phyloP scores from a whole-genome alignment of 2,797 vertebrate species.

The Sebastolobus altivelis region DNA sequence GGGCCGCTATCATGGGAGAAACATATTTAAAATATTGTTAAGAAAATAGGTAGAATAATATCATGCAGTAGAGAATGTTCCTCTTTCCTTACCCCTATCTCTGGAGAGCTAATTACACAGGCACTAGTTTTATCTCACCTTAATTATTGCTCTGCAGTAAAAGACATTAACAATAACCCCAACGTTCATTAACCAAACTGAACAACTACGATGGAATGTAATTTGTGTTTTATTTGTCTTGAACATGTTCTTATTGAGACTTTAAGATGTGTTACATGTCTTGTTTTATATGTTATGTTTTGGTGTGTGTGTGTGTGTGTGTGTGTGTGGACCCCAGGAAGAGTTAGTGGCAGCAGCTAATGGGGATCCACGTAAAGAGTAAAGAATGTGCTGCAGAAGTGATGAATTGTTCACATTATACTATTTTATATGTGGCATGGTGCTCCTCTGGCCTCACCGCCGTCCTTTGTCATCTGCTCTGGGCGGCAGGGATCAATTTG shows the following conservation, averaged over 20 bases:
- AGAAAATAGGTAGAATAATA: not conserved
- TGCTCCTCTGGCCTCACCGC: conserved; percentile 15
- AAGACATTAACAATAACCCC: not conserved
- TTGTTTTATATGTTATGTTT: not conserved
- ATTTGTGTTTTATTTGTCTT: not conserved
- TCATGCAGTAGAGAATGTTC: not conserved
- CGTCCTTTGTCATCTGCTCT: conserved; percentile 24
- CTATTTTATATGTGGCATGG: conserved; percentile 27
- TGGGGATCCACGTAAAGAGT: not conserved
- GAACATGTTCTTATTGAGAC: not conserved
- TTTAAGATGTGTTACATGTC: not conserved
- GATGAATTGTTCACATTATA: conserved; percentile 31
- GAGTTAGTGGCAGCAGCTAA: not conserved
- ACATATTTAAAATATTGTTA: not conserved
- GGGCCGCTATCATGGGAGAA: not conserved
- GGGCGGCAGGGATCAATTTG: conserved; percentile 41
- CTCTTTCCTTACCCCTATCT: not conserved
- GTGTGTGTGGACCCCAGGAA: not conserved
- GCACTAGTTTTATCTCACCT: not conserved
- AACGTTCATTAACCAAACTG: not conserved
- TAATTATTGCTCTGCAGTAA: not conserved
- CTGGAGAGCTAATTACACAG: not conserved
- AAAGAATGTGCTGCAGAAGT: conserved; percentile 22
- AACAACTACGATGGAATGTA: not conserved
- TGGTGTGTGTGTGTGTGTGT: not conserved